phyloP scores from a whole-genome alignment of 2,888 invertebrate species.

The Drosophila anceps region DNA sequence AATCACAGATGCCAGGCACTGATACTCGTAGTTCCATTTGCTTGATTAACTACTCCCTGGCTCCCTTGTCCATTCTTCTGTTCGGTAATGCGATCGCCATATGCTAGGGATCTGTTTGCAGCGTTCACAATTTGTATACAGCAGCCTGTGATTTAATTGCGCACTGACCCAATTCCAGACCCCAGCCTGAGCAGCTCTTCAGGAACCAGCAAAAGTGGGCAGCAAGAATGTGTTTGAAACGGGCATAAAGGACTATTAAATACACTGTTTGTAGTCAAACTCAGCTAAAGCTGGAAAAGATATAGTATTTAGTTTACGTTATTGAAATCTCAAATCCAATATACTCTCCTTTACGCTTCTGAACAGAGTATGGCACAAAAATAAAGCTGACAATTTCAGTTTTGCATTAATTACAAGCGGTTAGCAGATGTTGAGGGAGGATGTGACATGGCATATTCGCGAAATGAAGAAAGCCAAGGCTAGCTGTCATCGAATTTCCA shows the following conservation, averaged over 20 bases:
- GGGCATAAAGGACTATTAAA: constrained; percentile 1
- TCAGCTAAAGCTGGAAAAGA: no score
- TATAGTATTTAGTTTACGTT: no score
- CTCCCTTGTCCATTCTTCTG: constrained; percentile 6
- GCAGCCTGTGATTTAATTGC: constrained; percentile 45
- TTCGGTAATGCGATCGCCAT: constrained; percentile 45
- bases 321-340: not conserved
- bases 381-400: constrained; percentile 41
- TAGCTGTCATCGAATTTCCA: constrained; percentile 9
- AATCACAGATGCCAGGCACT: constrained; percentile 38
- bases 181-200: constrained; percentile 27
- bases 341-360: not conserved
- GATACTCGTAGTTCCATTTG: constrained; percentile 39
- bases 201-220: not conserved
- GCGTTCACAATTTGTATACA: constrained; percentile 30
- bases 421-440: constrained; percentile 39
- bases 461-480: constrained; percentile 24
- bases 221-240: not conserved
- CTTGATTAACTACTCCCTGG: constrained; percentile 45
- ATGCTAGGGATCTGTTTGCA: constrained; percentile 58
- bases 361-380: constrained; percentile 2
- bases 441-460: constrained; percentile 37
- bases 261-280: not conserved
- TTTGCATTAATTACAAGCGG: constrained; percentile 64
- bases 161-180: constrained; percentile 58